A percentile compares a stretch with the other conserved stretches of the same genome.
These are phyloP conservation scores for Metellina segmentata DNA, from an alignment of 2,888 invertebrate species.

Conservation along the genomic window DNA sequence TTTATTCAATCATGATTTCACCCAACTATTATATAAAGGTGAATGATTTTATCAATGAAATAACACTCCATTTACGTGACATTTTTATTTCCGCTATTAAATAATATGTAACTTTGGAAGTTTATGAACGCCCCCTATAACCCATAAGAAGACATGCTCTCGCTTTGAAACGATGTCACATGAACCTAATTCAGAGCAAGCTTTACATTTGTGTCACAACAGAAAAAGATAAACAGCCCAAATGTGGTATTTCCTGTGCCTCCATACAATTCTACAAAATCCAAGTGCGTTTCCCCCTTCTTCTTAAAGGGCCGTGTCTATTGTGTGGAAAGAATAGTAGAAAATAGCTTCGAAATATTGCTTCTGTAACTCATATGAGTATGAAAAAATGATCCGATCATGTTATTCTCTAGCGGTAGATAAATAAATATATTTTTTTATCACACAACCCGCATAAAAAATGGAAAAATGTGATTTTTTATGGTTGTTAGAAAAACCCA, in stretches of 20 bases:
- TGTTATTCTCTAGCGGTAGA: constrained; percentile 58
- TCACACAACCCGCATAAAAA: constrained; percentile 40
- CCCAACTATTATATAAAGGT: too few relatives aligned
- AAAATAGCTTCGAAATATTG: constrained; percentile 25
- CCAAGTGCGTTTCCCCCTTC: neutral
- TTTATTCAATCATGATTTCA: too few relatives aligned
- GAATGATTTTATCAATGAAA: too few relatives aligned
- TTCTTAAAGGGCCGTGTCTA: constrained; percentile 6
- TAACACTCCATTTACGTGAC: too few relatives aligned
- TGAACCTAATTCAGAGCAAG: neutral
- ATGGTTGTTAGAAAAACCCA: constrained; percentile 34
- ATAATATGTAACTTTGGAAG: too few relatives aligned
- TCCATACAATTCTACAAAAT: neutral
- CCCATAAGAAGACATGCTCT: too few relatives aligned
- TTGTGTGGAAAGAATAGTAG: constrained; percentile 18
- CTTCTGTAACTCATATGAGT: constrained; percentile 27
- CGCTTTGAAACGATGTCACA: neutral
- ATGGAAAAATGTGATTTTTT: constrained; percentile 25
- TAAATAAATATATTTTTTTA: constrained; percentile 59
- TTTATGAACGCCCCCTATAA: too few relatives aligned
- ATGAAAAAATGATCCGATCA: constrained; percentile 47
- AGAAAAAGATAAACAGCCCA: neutral
- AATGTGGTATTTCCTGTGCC: neutral
- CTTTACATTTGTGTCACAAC: neutral
- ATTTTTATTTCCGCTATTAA: too few relatives aligned